These are phyloP conservation scores for Lepus timidus DNA, from an alignment of 2,113 vertebrate genomes.

Conservation along the genomic window DNA sequence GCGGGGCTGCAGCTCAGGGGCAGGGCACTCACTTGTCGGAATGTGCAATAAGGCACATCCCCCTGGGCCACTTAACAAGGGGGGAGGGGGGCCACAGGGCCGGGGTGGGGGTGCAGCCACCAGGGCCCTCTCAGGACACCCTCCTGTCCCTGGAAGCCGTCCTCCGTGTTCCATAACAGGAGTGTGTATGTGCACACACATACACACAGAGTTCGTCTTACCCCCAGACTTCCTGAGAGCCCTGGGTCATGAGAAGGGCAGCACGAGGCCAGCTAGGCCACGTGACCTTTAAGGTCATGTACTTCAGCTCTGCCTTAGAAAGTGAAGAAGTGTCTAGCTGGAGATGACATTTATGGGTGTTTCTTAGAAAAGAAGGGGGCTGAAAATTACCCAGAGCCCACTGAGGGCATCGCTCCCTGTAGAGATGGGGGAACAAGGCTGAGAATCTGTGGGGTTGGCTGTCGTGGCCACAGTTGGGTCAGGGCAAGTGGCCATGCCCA, in stretches of 20 bases:
- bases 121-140: conserved; percentile 40
- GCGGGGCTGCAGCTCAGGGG: conserved; percentile 66
- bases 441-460: background rate
- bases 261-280: background rate
- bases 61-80: conserved; percentile 65
- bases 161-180: background rate
- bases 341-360: background rate
- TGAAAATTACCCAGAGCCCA: background rate
- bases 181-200: background rate
- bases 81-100: background rate
- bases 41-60: conserved; percentile 70
- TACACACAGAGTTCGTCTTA: background rate
- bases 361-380: background rate
- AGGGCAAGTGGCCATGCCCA: background rate
- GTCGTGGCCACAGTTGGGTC: background rate
- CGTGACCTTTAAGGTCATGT: background rate
- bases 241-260: background rate
- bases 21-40: conserved; percentile 70
- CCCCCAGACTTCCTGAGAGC: background rate
- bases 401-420: background rate
- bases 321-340: background rate
- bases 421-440: background rate
- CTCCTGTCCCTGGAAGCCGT: background rate
- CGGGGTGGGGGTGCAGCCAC: background rate
- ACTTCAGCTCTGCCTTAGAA: background rate